phyloP scores from a whole-genome alignment of 2,113 vertebrate species.

The Gracilinanus agilis region DNA sequence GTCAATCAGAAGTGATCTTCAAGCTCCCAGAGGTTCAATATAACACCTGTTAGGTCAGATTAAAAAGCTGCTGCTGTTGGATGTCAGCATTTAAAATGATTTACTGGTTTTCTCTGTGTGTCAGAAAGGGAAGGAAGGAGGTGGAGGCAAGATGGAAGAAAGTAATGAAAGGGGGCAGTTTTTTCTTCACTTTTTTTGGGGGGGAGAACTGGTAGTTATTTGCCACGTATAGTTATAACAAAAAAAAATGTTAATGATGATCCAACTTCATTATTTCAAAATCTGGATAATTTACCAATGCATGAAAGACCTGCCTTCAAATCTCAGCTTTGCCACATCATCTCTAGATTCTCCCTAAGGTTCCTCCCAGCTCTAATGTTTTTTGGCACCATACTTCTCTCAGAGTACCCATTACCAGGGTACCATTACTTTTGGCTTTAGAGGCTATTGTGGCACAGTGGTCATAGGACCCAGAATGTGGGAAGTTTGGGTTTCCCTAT shows the following conservation, averaged over 20 bases:
- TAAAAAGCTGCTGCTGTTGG: not conserved
- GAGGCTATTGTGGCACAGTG: not conserved
- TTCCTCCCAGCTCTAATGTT: not conserved
- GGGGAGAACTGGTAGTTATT: constrained; percentile 13
- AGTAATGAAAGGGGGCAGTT: not conserved
- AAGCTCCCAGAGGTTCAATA: too few relatives aligned
- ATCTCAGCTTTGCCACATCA: not conserved
- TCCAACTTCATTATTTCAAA: not conserved
- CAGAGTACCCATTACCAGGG: not conserved
- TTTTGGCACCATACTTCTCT: not conserved
- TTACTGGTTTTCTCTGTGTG: not conserved
- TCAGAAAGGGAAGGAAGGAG: not conserved
- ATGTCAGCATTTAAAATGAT: not conserved
- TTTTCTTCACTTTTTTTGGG: constrained; percentile 7
- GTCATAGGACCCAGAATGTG: not conserved
- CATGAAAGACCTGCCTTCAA: not conserved
- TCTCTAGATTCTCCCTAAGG: not conserved
- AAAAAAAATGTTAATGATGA: not conserved
- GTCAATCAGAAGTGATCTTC: too few relatives aligned
- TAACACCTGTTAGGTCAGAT: not conserved
- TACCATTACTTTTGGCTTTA: not conserved
- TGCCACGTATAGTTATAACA: constrained; percentile 11
- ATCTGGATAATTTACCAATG: not conserved
- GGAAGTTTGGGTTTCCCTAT: not conserved
- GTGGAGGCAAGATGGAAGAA: not conserved